Percentiles rank a stretch among this genome's conserved stretches.
These are phyloP conservation scores for Sinopyrophorus schimmeli DNA, from an alignment of 2,888 invertebrate genomes.

Conservation along the genomic window DNA sequence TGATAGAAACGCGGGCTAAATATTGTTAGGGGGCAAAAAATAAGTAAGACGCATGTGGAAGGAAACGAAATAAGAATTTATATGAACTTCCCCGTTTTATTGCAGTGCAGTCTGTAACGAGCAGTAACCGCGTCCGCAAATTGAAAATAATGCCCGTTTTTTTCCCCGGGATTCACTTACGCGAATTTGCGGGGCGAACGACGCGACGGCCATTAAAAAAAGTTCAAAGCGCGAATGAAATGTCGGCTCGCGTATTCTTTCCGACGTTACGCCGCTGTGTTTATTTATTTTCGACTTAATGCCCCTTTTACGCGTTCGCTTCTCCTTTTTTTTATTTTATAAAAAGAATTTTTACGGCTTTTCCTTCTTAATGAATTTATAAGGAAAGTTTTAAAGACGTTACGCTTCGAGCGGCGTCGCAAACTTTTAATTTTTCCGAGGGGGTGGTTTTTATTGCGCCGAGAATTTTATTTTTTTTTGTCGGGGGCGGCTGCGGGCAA, in stretches of 20 bases:
- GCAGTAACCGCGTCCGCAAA: constrained; percentile 44
- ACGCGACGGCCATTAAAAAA: constrained; percentile 39
- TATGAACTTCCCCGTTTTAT: constrained; percentile 43
- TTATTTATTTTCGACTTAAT: constrained; percentile 49
- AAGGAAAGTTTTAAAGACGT: constrained; percentile 33
- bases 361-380: constrained; percentile 41
- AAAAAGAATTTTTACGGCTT: constrained; percentile 23
- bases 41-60: constrained; percentile 32
- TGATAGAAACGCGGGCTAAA: no score
- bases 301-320: constrained; percentile 32
- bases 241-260: constrained; percentile 45
- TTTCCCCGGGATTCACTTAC: constrained; percentile 42
- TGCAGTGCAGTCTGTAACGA: constrained; percentile 44
- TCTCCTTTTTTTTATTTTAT: no score
- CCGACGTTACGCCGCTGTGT: constrained; percentile 42
- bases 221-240: constrained; percentile 44
- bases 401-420: background rate
- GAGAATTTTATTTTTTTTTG: no score
- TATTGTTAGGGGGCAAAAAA: no score
- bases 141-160: constrained; percentile 50
- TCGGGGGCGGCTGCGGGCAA: no score
- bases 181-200: constrained; percentile 28
- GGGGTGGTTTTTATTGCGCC: no score
- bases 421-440: background rate
- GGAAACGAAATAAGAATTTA: constrained; percentile 44